A percentile compares a stretch with the other conserved stretches of the same genome.
Evolutionary conservation across 1,140 invertebrate species (phyloP).

Genomic region (Pogonomyrmex barbatus): DNA sequence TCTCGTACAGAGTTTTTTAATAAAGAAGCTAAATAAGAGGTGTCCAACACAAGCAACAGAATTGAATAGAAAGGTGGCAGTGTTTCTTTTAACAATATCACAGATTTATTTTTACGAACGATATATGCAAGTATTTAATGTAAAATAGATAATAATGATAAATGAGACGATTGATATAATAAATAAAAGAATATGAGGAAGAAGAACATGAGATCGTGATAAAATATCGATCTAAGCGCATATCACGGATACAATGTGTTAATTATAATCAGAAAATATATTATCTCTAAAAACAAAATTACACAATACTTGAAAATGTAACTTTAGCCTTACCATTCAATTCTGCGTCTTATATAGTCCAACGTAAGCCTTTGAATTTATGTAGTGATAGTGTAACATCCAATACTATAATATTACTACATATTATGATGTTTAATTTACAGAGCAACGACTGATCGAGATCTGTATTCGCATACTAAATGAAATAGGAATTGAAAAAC

Average conservation of each 20-base stretch:
- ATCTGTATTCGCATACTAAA: constrained; percentile 22
- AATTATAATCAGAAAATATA: constrained; percentile 24
- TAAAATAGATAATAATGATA: constrained; percentile 4
- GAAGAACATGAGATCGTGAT: background rate
- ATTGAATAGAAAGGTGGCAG: constrained; percentile 50
- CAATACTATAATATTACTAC: constrained; percentile 28
- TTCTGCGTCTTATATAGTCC: constrained; percentile 53
- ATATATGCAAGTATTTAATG: background rate
- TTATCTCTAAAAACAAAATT: constrained; percentile 24
- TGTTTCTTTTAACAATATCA: background rate
- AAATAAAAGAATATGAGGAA: background rate
- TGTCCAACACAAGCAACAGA: constrained; percentile 30
- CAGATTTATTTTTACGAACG: constrained; percentile 45
- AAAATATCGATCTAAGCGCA: constrained; percentile 20
- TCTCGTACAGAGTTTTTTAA: constrained; percentile 54
- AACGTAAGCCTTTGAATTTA: constrained; percentile 43
- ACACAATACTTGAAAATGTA: constrained; percentile 5
- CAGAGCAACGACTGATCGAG: constrained; percentile 55
- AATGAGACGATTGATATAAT: background rate
- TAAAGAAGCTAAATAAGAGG: constrained; percentile 34
- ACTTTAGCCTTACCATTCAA: constrained; percentile 58
- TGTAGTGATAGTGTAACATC: constrained; percentile 27
- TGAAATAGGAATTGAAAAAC: constrained; percentile 54
- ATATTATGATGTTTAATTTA: constrained; percentile 51
- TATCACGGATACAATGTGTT: constrained; percentile 17